Evolutionary conservation across 1,140 invertebrate species (phyloP).

Genomic region (Drosophila bipectinata): DNA sequence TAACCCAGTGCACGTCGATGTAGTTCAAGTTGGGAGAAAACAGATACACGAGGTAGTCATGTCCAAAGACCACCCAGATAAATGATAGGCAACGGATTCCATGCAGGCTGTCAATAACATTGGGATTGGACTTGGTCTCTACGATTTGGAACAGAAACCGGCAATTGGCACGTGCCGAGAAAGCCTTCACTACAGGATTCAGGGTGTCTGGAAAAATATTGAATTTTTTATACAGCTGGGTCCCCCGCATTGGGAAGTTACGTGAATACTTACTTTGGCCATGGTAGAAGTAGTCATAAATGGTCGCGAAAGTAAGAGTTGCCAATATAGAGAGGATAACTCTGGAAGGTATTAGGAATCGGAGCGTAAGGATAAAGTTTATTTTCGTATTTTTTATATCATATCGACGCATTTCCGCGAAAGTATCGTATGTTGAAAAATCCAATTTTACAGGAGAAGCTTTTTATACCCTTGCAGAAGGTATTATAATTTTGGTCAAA

Average conservation of each 20-base stretch:
- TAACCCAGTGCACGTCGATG: constrained; percentile 1
- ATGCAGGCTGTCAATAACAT: constrained; percentile 84
- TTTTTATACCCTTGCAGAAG: too few relatives aligned
- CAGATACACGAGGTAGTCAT: constrained; percentile 81
- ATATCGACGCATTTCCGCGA: too few relatives aligned
- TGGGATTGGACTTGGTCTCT: constrained; percentile 43
- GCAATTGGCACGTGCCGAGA: constrained; percentile 50
- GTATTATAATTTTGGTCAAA: too few relatives aligned
- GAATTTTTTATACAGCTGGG: not conserved
- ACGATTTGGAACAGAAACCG: constrained; percentile 45
- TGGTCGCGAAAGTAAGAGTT: constrained; percentile 28
- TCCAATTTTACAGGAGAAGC: too few relatives aligned
- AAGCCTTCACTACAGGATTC: constrained; percentile 38
- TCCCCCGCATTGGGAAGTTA: too few relatives aligned
- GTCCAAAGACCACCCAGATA: constrained; percentile 88
- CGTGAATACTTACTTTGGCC: constrained; percentile 41
- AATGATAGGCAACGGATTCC: constrained; percentile 87
- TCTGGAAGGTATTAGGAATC: constrained; percentile 8
- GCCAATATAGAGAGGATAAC: constrained; percentile 47
- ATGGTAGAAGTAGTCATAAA: constrained; percentile 46
- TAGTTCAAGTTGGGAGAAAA: constrained; percentile 63
- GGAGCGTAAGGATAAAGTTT: too few relatives aligned
- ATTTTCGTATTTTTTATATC: too few relatives aligned
- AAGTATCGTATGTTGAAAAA: too few relatives aligned
- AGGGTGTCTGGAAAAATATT: constrained; percentile 19